A percentile compares a stretch with the other conserved stretches of the same genome.
phyloP scores from a whole-genome alignment of 2,888 invertebrate genomes.

The Gibbula magus region DNA sequence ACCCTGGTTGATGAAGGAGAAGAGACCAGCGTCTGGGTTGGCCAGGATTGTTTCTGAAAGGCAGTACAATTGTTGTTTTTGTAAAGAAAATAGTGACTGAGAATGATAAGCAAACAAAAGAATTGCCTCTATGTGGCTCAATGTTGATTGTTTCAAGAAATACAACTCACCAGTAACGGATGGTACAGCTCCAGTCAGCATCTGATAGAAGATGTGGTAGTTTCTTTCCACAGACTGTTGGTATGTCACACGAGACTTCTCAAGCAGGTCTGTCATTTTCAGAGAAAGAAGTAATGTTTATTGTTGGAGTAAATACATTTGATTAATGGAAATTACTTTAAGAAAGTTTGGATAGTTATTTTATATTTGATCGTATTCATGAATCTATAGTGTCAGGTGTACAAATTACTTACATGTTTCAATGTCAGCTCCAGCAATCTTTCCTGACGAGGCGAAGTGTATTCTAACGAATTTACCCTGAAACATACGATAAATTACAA shows the following conservation, averaged over 20 bases:
- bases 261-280: slow-evolving; percentile 88
- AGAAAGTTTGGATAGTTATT: no score
- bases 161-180: slow-evolving; percentile 16
- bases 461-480: slow-evolving; percentile 99
- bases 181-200: slow-evolving; percentile 73
- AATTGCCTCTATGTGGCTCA: no score
- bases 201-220: slow-evolving; percentile 99
- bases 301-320: no score
- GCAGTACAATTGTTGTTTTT: no score
- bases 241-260: slow-evolving; percentile 99
- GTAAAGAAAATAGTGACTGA: no score
- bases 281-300: no score
- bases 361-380: no score
- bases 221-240: slow-evolving; percentile 95
- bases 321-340: no score
- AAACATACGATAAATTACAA: slow-evolving; percentile 14
- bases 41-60: slow-evolving; percentile 86
- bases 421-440: slow-evolving; percentile 99
- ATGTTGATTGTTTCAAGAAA: no score
- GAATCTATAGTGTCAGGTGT: no score
- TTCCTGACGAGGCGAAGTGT: slow-evolving; percentile 98
- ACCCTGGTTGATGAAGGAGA: slow-evolving; percentile 96
- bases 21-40: slow-evolving; percentile 85
- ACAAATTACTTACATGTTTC: slow-evolving; percentile 95
- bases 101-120: no score